These are phyloP conservation scores for Beris chalybata DNA, from an alignment of 2,888 invertebrate genomes.

Conservation along the genomic window DNA sequence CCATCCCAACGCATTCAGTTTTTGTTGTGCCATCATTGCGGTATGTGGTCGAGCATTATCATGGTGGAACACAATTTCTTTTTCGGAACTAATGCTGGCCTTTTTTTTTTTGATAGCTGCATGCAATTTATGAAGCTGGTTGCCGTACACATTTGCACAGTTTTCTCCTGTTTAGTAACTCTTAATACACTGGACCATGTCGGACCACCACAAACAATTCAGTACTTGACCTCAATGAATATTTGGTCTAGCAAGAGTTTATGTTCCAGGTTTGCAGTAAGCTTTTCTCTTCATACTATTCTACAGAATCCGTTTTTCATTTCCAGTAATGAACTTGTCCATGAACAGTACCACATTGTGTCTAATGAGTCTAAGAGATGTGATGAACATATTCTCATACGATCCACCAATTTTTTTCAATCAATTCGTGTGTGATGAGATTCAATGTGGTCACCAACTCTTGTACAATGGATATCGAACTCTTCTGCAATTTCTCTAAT, in stretches of 20 bases:
- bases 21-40: constrained; percentile 17
- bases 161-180: background rate
- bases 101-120: constrained; percentile 13
- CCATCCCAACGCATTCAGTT: constrained; percentile 13
- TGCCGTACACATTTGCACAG: no score
- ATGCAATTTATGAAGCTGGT: constrained; percentile 5
- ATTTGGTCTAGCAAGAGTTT: background rate
- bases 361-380: no score
- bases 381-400: no score
- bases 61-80: constrained; percentile 22
- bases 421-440: no score
- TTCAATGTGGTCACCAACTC: no score
- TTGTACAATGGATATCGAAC: no score
- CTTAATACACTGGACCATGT: background rate
- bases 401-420: no score
- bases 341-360: no score
- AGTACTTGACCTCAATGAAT: background rate
- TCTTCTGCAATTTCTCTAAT: no score
- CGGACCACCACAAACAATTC: background rate
- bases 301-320: background rate
- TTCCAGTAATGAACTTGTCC: no score
- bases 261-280: background rate
- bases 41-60: constrained; percentile 24
- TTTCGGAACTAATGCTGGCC: constrained; percentile 20
- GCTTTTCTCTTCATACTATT: background rate